Evolutionary conservation across 1,140 invertebrate species (phyloP).

Genomic region (Drosophila auraria): DNA sequence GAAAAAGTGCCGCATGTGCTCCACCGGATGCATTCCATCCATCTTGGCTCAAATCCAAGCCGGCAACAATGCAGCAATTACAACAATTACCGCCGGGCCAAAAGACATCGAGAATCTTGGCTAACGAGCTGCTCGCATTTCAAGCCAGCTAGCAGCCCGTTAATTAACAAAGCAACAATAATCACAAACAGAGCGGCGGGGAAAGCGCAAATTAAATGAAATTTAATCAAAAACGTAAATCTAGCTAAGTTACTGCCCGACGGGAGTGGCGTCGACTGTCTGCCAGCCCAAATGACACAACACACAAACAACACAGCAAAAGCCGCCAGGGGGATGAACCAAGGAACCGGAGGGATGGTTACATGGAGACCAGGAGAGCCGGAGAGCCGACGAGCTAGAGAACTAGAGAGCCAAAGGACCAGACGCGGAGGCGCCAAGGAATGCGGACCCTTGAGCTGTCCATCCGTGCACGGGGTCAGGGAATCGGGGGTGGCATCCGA

Average conservation of each 20-base stretch:
- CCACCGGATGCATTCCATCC: conserved; percentile 8
- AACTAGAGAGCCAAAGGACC: conserved; percentile 18
- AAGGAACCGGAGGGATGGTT: conserved; percentile 6
- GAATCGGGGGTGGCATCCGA: neutral
- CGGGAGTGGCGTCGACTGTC: conserved; percentile 56
- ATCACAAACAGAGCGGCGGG: conserved; percentile 29
- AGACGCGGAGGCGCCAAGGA: conserved; percentile 62
- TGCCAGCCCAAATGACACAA: conserved; percentile 65
- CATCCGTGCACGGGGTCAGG: conserved; percentile 35
- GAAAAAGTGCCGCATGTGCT: neutral
- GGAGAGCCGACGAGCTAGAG: conserved; percentile 1
- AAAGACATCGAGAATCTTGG: conserved; percentile 49
- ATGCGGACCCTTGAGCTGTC: conserved; percentile 48
- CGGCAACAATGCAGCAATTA: conserved; percentile 45
- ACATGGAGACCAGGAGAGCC: conserved; percentile 17
- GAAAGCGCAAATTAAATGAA: conserved; percentile 78
- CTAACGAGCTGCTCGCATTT: conserved; percentile 71
- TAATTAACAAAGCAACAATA: conserved; percentile 67
- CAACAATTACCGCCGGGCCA: conserved; percentile 49
- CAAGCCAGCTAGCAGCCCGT: conserved; percentile 43
- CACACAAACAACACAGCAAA: conserved; percentile 37
- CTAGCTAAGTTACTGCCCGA: conserved; percentile 67
- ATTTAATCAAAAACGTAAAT: conserved; percentile 82
- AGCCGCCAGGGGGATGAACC: conserved; percentile 31
- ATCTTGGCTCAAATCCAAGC: conserved; percentile 11